Evolutionary conservation across 2,113 vertebrate genomes (phyloP).

Genomic region (Dromaius novaehollandiae): DNA sequence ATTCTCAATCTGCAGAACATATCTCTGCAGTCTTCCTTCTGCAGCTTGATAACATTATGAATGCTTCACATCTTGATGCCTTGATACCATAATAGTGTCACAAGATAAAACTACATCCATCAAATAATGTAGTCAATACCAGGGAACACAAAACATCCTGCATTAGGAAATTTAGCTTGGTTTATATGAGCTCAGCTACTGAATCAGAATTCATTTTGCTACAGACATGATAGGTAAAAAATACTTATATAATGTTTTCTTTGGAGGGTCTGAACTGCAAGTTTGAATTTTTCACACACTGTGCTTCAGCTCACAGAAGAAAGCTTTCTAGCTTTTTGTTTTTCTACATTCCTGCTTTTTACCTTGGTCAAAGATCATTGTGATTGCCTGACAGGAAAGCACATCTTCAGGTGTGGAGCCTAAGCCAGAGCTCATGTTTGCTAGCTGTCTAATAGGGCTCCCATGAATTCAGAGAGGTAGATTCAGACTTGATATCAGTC

Average conservation of each 20-base stretch:
- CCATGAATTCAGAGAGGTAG: neutral
- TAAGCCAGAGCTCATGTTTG: neutral
- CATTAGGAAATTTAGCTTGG: neutral
- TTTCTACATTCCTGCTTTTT: neutral
- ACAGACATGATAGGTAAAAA: neutral
- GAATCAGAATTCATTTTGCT: neutral
- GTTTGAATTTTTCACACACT: neutral
- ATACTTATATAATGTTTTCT: neutral
- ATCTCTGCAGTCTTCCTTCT: neutral
- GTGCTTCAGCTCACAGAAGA: neutral
- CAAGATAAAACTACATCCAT: neutral
- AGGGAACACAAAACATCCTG: neutral
- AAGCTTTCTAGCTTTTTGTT: neutral
- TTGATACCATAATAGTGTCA: neutral
- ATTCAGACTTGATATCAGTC: neutral
- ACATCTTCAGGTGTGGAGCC: neutral
- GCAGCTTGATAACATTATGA: neutral
- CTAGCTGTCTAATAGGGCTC: neutral
- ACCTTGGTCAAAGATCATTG: neutral
- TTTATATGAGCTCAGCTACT: neutral
- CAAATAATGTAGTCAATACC: neutral
- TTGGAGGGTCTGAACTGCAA: neutral
- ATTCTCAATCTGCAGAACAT: neutral
- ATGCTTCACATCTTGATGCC: neutral
- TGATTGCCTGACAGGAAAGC: neutral